These are phyloP conservation scores for Periphyllus acericola DNA, from an alignment of 2,888 invertebrate genomes.

Conservation along the genomic window DNA sequence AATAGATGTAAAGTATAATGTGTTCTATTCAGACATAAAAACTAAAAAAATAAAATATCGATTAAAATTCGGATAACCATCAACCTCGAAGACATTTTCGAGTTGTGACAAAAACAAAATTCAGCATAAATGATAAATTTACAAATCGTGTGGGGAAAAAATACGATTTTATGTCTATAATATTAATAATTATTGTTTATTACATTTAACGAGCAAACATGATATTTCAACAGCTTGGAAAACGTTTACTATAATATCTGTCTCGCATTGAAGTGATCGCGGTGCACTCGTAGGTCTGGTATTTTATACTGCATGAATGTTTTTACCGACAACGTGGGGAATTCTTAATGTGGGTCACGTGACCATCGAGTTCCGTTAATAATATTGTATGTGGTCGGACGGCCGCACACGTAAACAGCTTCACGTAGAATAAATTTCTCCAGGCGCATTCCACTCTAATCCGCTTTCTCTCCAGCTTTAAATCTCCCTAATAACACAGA, in stretches of 20 bases:
- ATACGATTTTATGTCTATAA: too few relatives aligned
- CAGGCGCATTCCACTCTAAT: constrained; percentile 51
- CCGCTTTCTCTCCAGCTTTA: constrained; percentile 57
- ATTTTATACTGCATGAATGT: constrained; percentile 45
- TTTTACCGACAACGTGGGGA: constrained; percentile 52
- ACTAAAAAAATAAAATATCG: too few relatives aligned
- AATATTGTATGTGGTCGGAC: constrained; percentile 46
- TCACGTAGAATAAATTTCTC: constrained; percentile 56
- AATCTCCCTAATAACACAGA: constrained; percentile 34
- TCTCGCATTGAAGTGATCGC: constrained; percentile 28
- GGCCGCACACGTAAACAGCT: constrained; percentile 41
- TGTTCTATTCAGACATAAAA: too few relatives aligned
- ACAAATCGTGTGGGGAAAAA: too few relatives aligned
- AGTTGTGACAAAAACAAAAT: too few relatives aligned
- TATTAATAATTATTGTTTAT: neutral
- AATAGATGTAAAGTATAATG: too few relatives aligned
- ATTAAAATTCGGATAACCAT: too few relatives aligned
- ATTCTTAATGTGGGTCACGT: constrained; percentile 53
- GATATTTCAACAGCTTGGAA: neutral
- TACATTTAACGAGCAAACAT: neutral
- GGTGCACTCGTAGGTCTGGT: neutral
- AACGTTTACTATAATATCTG: neutral
- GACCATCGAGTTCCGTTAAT: constrained; percentile 60
- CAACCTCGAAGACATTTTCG: too few relatives aligned
- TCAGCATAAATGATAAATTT: too few relatives aligned